Percentiles rank a stretch among this genome's conserved stretches.
These are phyloP conservation scores for Chrysotoxum bicinctum DNA, from an alignment of 2,888 invertebrate species.

Conservation along the genomic window DNA sequence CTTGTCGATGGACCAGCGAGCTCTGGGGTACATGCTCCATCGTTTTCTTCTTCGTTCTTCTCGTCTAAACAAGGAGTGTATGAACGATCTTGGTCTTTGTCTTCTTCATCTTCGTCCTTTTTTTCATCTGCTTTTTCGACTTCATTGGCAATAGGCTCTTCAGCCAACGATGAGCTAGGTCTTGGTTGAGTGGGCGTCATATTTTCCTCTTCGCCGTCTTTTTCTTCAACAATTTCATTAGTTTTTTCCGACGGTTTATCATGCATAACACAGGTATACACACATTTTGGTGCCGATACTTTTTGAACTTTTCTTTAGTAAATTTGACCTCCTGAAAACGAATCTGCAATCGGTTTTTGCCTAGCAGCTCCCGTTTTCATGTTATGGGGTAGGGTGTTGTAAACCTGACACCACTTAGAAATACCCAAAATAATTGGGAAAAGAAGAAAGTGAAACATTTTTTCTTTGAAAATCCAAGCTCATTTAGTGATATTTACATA, in stretches of 20 bases:
- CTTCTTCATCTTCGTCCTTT: slow-evolving; percentile 47
- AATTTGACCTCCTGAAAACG: no score
- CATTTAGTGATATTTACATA: no score
- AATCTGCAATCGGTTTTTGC: no score
- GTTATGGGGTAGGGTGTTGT: no score
- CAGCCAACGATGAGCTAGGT: slow-evolving; percentile 1
- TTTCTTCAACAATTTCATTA: slow-evolving; percentile 76
- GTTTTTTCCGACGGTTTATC: slow-evolving; percentile 54
- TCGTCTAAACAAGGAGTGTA: slow-evolving; percentile 89
- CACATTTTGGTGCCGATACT: no score
- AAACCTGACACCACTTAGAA: no score
- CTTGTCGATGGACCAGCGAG: slow-evolving; percentile 24
- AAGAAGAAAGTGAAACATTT: no score
- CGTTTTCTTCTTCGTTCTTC: slow-evolving; percentile 79
- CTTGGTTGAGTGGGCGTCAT: slow-evolving; percentile 11
- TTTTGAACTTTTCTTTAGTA: slow-evolving; percentile 5
- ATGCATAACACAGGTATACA: no score
- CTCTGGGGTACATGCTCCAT: slow-evolving; percentile 61
- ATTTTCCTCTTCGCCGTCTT: slow-evolving; percentile 36
- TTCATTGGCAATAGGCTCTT: neutral
- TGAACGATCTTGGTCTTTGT: slow-evolving; percentile 85
- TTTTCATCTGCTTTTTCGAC: slow-evolving; percentile 24
- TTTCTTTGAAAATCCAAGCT: no score
- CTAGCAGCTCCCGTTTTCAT: no score
- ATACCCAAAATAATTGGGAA: no score